phyloP scores from a whole-genome alignment of 2,113 vertebrate genomes.

The Ciconia boyciana region DNA sequence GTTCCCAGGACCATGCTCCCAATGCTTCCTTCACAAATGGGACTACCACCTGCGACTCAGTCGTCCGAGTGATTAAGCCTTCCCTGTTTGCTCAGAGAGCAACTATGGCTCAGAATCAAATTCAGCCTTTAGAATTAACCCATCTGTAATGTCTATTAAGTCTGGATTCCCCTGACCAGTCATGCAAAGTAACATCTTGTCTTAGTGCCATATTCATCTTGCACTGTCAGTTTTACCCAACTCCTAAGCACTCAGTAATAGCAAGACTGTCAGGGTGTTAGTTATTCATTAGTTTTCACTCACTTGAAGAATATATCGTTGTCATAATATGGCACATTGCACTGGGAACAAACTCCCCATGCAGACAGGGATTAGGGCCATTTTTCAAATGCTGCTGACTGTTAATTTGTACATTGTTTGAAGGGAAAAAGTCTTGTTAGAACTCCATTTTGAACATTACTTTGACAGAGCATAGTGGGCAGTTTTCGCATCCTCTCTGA shows the following conservation, averaged over 20 bases:
- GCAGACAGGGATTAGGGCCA: background rate
- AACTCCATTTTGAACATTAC: background rate
- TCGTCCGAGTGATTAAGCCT: background rate
- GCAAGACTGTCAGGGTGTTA: slow-evolving; percentile 32
- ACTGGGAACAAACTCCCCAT: slow-evolving; percentile 20
- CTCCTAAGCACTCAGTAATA: slow-evolving; percentile 21
- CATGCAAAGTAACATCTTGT: background rate
- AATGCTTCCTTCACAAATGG: background rate
- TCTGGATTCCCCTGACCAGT: background rate
- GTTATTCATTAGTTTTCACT: slow-evolving; percentile 47
- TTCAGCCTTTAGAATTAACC: slow-evolving; percentile 5
- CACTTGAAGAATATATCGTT: slow-evolving; percentile 43
- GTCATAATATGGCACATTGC: slow-evolving; percentile 53
- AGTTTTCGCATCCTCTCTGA: background rate
- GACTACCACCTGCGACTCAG: background rate
- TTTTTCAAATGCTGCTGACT: slow-evolving; percentile 48
- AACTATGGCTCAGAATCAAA: background rate
- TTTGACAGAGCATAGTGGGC: background rate
- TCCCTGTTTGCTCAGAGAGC: background rate
- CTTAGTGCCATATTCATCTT: slow-evolving; percentile 24
- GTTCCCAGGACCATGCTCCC: background rate
- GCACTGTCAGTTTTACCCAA: slow-evolving; percentile 19
- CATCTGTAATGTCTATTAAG: background rate
- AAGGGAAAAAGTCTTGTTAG: background rate
- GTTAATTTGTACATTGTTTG: slow-evolving; percentile 20